phyloP scores from a whole-genome alignment of 2,888 invertebrate species.

The Nomada fucata region DNA sequence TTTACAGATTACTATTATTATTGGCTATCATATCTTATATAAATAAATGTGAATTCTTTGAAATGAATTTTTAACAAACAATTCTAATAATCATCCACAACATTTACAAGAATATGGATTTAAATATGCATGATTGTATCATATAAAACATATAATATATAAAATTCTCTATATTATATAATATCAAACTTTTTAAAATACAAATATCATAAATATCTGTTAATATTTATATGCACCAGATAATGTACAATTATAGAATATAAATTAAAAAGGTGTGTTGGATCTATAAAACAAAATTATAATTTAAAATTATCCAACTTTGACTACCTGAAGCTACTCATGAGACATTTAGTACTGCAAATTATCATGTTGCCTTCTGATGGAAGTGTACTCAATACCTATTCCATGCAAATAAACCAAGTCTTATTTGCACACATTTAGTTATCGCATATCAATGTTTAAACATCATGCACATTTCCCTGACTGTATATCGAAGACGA shows the following conservation, averaged over 20 bases:
- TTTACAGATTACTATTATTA: slow-evolving; percentile 6
- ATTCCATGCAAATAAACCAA: slow-evolving; percentile 42
- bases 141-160: not conserved
- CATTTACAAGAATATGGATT: slow-evolving; percentile 11
- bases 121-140: slow-evolving; percentile 14
- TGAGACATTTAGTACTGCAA: slow-evolving; percentile 3
- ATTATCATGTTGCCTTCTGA: not conserved
- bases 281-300: not conserved
- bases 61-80: slow-evolving; percentile 14
- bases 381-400: not conserved
- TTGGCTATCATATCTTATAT: not conserved
- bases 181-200: not conserved
- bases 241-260: not conserved
- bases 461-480: slow-evolving; percentile 83
- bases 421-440: slow-evolving; percentile 40
- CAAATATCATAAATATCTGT: not conserved
- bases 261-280: not conserved
- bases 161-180: not conserved
- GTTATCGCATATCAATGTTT: slow-evolving; percentile 58
- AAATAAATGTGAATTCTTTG: not conserved
- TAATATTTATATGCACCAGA: not conserved
- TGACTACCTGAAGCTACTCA: slow-evolving; percentile 5
- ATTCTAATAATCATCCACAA: slow-evolving; percentile 21
- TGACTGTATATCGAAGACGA: slow-evolving; percentile 79
- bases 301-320: not conserved